Conservation (phyloP, 1,140 invertebrate genomes). For the Penaeus japonicus region DNA sequence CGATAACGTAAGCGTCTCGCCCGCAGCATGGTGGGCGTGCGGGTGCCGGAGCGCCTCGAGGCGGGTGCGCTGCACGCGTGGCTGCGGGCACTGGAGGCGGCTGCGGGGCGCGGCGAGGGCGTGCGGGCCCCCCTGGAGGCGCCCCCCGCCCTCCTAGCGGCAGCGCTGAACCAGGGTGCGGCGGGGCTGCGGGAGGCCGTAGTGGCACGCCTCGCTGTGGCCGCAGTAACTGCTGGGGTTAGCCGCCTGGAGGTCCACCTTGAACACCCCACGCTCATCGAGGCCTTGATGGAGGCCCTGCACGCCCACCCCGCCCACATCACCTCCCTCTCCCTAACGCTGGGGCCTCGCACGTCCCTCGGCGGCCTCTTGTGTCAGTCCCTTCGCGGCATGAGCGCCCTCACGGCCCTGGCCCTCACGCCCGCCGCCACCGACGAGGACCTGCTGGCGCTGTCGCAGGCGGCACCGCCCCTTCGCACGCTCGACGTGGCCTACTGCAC, state of each 20-base stretch:
- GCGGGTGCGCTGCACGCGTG: conserved; percentile 14
- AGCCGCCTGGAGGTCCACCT: conserved; percentile 38
- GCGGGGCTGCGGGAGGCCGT: conserved; percentile 30
- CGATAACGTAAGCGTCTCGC: too few relatives aligned
- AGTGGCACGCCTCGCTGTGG: conserved; percentile 47
- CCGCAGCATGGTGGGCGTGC: conserved; percentile 43
- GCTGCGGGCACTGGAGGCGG: conserved; percentile 25
- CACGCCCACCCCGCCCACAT: conserved; percentile 8
- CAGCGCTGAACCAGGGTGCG: conserved; percentile 13
- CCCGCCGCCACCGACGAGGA: conserved; percentile 37
- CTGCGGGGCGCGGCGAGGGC: conserved; percentile 21
- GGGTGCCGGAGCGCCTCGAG: conserved; percentile 31
- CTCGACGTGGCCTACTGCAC: conserved; percentile 37
- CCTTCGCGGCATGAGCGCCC: conserved; percentile 8
- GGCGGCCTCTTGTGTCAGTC: background rate
- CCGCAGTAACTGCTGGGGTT: conserved; percentile 30
- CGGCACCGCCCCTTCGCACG: conserved; percentile 4
- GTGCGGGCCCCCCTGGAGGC: conserved; percentile 31
- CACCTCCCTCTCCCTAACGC: conserved; percentile 21
- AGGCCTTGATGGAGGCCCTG: conserved; percentile 36
- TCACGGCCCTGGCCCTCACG: conserved; percentile 28
- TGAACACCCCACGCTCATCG: conserved; percentile 36
- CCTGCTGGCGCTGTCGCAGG: conserved; percentile 22
- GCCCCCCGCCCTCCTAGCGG: conserved; percentile 29
- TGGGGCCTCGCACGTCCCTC: conserved; percentile 22